A percentile compares a stretch with the other conserved stretches of the same genome.
Conservation (phyloP, 2,888 invertebrate genomes). For the Mimas tiliae region DNA sequence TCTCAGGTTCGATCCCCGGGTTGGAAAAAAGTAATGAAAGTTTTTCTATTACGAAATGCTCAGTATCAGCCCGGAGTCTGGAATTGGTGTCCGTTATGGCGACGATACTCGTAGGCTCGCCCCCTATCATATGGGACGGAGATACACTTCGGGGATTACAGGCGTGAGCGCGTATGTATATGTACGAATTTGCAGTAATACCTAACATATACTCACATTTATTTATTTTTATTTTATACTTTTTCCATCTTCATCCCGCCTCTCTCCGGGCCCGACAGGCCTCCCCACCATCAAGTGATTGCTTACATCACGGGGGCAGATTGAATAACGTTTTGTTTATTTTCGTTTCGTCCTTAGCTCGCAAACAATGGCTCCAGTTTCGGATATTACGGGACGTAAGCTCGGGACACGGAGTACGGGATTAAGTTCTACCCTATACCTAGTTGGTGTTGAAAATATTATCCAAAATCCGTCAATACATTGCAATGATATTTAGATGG, state of each 20-base stretch:
- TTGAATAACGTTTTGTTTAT: constrained; percentile 81
- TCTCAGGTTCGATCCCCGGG: too few species aligned
- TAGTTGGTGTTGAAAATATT: constrained; percentile 34
- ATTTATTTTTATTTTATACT: too few species aligned
- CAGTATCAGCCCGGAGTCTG: too few species aligned
- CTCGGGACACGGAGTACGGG: constrained; percentile 31
- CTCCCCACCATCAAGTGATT: constrained; percentile 69
- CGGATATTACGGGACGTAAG: constrained; percentile 38
- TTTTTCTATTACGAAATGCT: too few species aligned
- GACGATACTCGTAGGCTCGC: too few species aligned
- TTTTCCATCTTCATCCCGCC: constrained; percentile 19
- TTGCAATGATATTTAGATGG: neutral
- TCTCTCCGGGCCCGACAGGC: constrained; percentile 51
- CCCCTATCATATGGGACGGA: too few species aligned
- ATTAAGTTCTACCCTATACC: constrained; percentile 39
- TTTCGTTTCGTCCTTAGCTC: constrained; percentile 59
- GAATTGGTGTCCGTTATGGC: too few species aligned
- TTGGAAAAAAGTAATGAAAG: too few species aligned
- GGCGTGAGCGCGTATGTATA: too few species aligned
- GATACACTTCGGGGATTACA: too few species aligned
- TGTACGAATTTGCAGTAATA: too few species aligned
- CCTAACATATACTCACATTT: too few species aligned
- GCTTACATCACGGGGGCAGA: constrained; percentile 74
- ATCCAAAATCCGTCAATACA: neutral
- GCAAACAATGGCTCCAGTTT: constrained; percentile 52